Conservation (phyloP, 2,113 vertebrate species). For the Nyctereutes procyonoides region DNA sequence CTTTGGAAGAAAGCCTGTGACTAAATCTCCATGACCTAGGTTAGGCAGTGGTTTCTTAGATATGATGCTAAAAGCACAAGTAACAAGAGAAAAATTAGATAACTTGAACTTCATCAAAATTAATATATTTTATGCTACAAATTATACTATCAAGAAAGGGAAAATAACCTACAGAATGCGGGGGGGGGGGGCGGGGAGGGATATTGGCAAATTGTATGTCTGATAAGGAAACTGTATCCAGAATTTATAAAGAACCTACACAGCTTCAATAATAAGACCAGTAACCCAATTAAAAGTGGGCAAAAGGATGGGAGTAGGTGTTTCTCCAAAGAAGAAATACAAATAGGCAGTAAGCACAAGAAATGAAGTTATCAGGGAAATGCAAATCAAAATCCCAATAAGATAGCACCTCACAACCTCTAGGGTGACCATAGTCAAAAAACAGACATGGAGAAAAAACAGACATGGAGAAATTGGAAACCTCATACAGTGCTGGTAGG, state of each 20-base stretch:
- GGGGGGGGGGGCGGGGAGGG: accelerated
- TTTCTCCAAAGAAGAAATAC: not conserved
- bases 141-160: not conserved
- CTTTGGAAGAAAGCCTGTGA: not conserved
- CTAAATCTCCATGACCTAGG: not conserved
- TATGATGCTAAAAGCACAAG: not conserved
- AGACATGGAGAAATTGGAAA: not conserved
- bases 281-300: not conserved
- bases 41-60: not conserved
- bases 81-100: not conserved
- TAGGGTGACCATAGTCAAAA: not conserved
- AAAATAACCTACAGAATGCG: not conserved
- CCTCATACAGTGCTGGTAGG: not conserved
- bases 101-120: not conserved
- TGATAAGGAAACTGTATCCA: not conserved
- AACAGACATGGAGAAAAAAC: not conserved
- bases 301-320: not conserved
- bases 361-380: not conserved
- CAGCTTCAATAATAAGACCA: not conserved
- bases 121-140: not conserved
- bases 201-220: not conserved
- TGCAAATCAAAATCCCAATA: not conserved
- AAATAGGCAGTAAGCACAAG: not conserved
- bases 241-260: not conserved
- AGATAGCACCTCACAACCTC: not conserved